phyloP scores from a whole-genome alignment of 2,113 vertebrate genomes.

The Lethenteron reissneri region DNA sequence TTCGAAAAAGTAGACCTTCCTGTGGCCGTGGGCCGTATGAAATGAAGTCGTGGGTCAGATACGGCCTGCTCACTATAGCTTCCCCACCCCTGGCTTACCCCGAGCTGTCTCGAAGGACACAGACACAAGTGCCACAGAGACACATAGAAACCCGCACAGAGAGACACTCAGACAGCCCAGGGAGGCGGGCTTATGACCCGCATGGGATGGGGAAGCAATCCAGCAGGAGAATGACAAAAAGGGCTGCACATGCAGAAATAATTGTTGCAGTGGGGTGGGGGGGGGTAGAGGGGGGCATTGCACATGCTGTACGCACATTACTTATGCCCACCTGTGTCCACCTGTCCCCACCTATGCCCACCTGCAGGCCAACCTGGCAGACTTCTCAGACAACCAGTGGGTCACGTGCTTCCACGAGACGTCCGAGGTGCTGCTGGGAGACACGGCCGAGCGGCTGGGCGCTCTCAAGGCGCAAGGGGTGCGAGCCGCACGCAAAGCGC shows the following conservation, averaged over 20 bases:
- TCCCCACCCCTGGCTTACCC: too few species aligned
- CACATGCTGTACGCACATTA: neutral
- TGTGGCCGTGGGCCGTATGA: too few species aligned
- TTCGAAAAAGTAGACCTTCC: too few species aligned
- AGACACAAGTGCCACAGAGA: too few species aligned
- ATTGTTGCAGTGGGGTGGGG: neutral
- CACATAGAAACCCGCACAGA: too few species aligned
- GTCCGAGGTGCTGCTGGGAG: constrained; percentile 68
- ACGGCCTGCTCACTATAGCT: too few species aligned
- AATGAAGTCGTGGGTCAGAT: too few species aligned
- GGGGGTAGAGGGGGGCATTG: neutral
- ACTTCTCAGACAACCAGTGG: constrained; percentile 80
- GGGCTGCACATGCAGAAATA: neutral
- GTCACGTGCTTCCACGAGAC: constrained; percentile 85
- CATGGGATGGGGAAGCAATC: neutral
- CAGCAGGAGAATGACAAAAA: neutral
- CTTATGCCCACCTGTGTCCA: constrained; percentile 7
- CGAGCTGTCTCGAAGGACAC: too few species aligned
- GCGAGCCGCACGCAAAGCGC: too few species aligned
- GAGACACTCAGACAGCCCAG: constrained; percentile 10
- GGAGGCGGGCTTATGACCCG: constrained; percentile 10
- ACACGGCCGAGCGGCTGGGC: constrained; percentile 55
- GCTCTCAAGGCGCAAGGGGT: constrained; percentile 67
- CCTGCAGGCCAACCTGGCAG: constrained; percentile 60
- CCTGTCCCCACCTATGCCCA: constrained; percentile 9